Conservation (phyloP, 2,797 vertebrate genomes). For the Acanthurus leucopareius region DNA sequence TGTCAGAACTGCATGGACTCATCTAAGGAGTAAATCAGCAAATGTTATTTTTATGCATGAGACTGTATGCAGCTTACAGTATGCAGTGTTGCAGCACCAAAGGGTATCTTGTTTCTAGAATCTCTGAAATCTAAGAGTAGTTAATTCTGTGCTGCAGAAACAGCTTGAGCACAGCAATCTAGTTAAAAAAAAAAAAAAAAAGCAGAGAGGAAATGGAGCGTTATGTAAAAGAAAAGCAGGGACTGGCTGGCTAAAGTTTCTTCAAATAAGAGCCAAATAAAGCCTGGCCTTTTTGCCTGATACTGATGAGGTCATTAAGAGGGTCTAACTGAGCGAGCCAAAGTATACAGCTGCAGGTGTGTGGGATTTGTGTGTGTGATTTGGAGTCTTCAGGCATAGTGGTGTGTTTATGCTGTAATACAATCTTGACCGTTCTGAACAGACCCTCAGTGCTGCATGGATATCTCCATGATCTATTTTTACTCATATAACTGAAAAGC, state of each 20-base stretch:
- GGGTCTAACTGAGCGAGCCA: constrained; percentile 27
- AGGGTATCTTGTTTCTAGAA: neutral
- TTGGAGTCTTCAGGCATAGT: neutral
- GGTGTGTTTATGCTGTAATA: constrained; percentile 26
- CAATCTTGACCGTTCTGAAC: neutral
- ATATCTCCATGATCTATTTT: too few species aligned
- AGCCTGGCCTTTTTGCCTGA: constrained; percentile 31
- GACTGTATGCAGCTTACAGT: neutral
- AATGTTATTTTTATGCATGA: neutral
- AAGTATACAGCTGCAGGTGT: constrained; percentile 47
- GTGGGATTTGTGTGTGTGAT: constrained; percentile 22
- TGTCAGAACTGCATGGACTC: neutral
- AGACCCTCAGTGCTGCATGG: neutral
- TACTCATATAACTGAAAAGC: too few species aligned
- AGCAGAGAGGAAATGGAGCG: constrained; percentile 2
- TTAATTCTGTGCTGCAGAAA: neutral
- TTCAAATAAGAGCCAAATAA: constrained; percentile 17
- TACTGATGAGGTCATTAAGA: constrained; percentile 59
- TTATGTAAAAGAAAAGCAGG: constrained; percentile 25
- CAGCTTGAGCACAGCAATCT: neutral
- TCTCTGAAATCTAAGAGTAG: neutral
- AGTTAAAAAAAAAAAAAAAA: neutral
- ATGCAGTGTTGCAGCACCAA: neutral
- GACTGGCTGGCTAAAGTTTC: constrained; percentile 7
- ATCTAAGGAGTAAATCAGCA: neutral